Percentiles rank a stretch among this genome's conserved stretches.
These are phyloP conservation scores for Kradibia gibbosae DNA, from an alignment of 1,140 invertebrate species.

Conservation along the genomic window DNA sequence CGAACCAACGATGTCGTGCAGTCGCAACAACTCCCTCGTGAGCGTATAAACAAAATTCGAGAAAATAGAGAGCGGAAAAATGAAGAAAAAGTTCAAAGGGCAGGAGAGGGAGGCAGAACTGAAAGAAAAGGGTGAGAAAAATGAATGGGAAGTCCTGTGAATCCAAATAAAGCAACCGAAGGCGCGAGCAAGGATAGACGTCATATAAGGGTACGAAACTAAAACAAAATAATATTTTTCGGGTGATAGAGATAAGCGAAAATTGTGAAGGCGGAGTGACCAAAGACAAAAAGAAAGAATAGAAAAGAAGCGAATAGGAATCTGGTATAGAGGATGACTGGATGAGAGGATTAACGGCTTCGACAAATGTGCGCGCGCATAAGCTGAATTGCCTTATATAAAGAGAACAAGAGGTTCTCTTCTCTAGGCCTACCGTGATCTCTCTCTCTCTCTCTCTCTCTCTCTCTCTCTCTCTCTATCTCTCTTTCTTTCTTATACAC, in stretches of 20 bases:
- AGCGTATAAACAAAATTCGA: not conserved
- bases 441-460: too few species aligned
- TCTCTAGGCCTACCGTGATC: not conserved
- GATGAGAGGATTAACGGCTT: too few species aligned
- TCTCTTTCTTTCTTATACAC: too few species aligned
- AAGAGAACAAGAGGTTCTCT: slow-evolving; percentile 44
- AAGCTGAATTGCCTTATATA: not conserved
- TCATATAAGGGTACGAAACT: not conserved
- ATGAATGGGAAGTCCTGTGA: too few species aligned
- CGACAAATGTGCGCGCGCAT: slow-evolving; percentile 7
- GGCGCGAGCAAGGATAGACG: not conserved
- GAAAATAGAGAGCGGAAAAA: too few species aligned
- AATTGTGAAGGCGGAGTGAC: not conserved
- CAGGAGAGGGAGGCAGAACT: not conserved
- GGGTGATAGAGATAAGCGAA: not conserved
- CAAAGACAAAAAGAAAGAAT: too few species aligned
- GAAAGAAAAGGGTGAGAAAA: too few species aligned
- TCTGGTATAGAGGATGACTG: not conserved
- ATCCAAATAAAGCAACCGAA: too few species aligned
- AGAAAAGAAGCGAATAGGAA: not conserved
- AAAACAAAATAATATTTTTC: not conserved
- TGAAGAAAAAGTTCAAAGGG: not conserved
- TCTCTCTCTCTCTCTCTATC: too few species aligned
- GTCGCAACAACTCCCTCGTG: not conserved
- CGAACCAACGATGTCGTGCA: not conserved